These are phyloP conservation scores for Agrochola lychnidis DNA, from an alignment of 2,888 invertebrate genomes.

Conservation along the genomic window DNA sequence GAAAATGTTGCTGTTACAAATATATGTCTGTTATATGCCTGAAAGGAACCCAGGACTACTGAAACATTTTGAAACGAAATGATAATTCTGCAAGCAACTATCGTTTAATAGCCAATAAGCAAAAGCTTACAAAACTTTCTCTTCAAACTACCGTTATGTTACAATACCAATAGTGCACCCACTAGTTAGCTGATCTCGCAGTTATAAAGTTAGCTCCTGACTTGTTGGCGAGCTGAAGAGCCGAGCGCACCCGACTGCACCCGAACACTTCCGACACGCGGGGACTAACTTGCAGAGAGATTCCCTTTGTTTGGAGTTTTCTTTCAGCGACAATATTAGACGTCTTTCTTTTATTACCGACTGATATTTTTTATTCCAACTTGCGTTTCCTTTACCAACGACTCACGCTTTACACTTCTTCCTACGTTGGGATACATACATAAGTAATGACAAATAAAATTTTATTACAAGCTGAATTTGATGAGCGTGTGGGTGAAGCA, in stretches of 20 bases:
- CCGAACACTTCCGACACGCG: neutral
- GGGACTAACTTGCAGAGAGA: constrained; percentile 13
- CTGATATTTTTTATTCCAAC: constrained; percentile 11
- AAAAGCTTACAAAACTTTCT: neutral
- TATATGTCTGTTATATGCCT: no score
- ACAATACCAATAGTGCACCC: neutral
- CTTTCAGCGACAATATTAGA: constrained; percentile 19
- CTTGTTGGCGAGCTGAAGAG: neutral
- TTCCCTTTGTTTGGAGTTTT: constrained; percentile 17
- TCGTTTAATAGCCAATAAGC: neutral
- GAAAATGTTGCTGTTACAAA: no score
- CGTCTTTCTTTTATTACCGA: constrained; percentile 14
- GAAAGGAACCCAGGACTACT: neutral
- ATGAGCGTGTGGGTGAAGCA: neutral
- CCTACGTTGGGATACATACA: neutral
- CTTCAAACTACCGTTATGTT: neutral
- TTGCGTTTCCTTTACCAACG: constrained; percentile 12
- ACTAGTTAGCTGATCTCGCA: neutral
- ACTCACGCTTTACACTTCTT: neutral
- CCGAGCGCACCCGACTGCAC: neutral
- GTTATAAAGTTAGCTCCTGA: neutral
- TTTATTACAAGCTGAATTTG: constrained; percentile 5
- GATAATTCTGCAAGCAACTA: neutral
- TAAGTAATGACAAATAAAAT: neutral
- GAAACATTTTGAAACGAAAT: neutral